A percentile compares a stretch with the other conserved stretches of the same genome.
These are phyloP conservation scores for Gandaritis pyraliata DNA, from an alignment of 2,888 invertebrate species.

Conservation along the genomic window DNA sequence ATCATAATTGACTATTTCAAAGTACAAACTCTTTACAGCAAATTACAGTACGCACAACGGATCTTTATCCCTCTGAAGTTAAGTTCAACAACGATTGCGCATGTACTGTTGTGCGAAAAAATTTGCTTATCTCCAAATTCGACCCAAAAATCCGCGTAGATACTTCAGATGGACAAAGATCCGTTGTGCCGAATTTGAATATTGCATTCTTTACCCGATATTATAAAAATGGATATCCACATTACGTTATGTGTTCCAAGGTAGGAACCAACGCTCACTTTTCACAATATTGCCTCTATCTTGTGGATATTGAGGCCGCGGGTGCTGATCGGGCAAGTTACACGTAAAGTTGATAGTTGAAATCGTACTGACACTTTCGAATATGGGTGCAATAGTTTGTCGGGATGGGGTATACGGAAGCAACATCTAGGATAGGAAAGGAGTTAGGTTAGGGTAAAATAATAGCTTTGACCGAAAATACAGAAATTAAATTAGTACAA, in stretches of 20 bases:
- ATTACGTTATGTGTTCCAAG: slow-evolving; percentile 18
- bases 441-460: neutral
- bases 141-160: too few relatives aligned
- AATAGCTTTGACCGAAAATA: neutral
- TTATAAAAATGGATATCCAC: neutral
- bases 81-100: too few relatives aligned
- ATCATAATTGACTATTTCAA: too few relatives aligned
- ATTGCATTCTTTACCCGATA: neutral
- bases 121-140: too few relatives aligned
- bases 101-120: too few relatives aligned
- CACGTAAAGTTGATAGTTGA: slow-evolving; percentile 16
- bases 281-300: neutral
- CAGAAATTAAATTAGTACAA: too few relatives aligned
- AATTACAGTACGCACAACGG: too few relatives aligned
- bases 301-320: slow-evolving; percentile 3
- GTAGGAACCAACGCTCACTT: slow-evolving; percentile 6
- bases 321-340: slow-evolving; percentile 6
- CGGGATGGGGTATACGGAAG: slow-evolving; percentile 14
- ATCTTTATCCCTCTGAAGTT: too few relatives aligned
- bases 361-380: slow-evolving; percentile 11
- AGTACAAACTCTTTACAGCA: too few relatives aligned
- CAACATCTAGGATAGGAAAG: slow-evolving; percentile 10
- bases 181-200: too few relatives aligned
- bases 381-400: slow-evolving; percentile 3
- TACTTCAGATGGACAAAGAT: too few relatives aligned